Evolutionary conservation across 2,888 invertebrate genomes (phyloP).

Genomic region (Polia nebulosa): DNA sequence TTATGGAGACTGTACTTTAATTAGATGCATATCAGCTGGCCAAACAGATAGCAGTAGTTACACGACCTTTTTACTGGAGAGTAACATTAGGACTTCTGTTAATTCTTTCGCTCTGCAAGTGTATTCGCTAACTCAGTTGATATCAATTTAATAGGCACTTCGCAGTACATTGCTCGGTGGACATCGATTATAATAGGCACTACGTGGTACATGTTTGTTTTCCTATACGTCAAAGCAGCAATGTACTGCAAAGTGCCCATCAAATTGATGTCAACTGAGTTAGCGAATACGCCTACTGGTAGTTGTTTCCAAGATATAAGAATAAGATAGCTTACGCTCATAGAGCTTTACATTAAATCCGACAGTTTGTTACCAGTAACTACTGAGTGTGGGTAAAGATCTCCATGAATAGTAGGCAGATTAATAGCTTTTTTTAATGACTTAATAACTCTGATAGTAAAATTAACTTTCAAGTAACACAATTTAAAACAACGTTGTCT

Average conservation of each 20-base stretch:
- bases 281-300: too few species aligned
- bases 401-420: conserved; percentile 4
- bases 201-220: too few species aligned
- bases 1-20: not conserved
- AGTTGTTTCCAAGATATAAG: not conserved
- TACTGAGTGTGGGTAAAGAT: conserved; percentile 8
- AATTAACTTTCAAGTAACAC: conserved; percentile 12
- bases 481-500: conserved; percentile 9
- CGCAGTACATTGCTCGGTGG: too few species aligned
- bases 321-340: too few species aligned
- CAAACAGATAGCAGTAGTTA: not conserved
- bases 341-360: not conserved
- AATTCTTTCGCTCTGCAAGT: not conserved
- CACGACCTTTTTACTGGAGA: not conserved
- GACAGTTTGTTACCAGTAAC: not conserved
- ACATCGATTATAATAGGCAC: too few species aligned
- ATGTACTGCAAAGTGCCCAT: too few species aligned
- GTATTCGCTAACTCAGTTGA: too few species aligned
- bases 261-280: too few species aligned
- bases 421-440: conserved; percentile 26
- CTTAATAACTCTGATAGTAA: conserved; percentile 27
- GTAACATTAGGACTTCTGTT: too few species aligned
- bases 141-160: too few species aligned
- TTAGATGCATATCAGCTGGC: too few species aligned
- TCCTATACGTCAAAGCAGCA: too few species aligned